Base-by-base conservation (phyloP, 2,888 invertebrate species). In the Chrysomela aeneicollis region DNA sequence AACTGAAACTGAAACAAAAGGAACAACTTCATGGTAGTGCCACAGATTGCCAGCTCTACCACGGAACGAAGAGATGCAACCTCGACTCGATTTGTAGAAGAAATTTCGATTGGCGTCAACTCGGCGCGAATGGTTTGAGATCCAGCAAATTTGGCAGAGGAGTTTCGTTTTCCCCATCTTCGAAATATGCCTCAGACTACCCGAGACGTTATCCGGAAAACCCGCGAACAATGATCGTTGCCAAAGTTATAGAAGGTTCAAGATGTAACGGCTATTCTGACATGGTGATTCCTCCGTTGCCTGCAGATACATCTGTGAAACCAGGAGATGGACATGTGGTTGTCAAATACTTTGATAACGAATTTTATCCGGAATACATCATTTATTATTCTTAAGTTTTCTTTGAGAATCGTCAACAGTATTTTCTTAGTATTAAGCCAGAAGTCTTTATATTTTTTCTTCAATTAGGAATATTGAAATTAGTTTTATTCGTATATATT, bases 101-200 rank as follows among this genome's bases (percentile, higher is more conserved):
- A 1, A 57, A 57, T 17, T 57, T 47, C 12, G 57, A 42, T 46
- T 57, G 57, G 57, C 30, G 57, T 0, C 22, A 17, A 26, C 9
- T 57, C 26, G 57, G 57, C 26, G 22, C 46, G 9, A 57, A 37
- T 22, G 46, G 46, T 9, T 30, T 37, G 26, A n/a, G 57, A 10
- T 57, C 12, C 26, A 57, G 47, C 46, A 57, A 57, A 12, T 57
- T 46, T 15, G 57, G 57, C n/a, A 21, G 17, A 8, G 57, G 52
- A 30, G 52, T 52, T 1, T 52, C 52, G 0, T 52, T 52, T 18
- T 32, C 32, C 0, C 52, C 54, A 8, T 21, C 35, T 10, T 19
- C 37, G 6, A 18, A 8, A 3, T 55, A 55, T 12, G 54, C 54
- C 5, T 55, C 54, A n/a, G 54, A 35, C 6, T 55, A 55, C 19